A percentile compares a stretch with the other conserved stretches of the same genome.
Evolutionary conservation across 2,113 vertebrate genomes (phyloP).

Genomic region (Calyptommatus sinebrachiatus): DNA sequence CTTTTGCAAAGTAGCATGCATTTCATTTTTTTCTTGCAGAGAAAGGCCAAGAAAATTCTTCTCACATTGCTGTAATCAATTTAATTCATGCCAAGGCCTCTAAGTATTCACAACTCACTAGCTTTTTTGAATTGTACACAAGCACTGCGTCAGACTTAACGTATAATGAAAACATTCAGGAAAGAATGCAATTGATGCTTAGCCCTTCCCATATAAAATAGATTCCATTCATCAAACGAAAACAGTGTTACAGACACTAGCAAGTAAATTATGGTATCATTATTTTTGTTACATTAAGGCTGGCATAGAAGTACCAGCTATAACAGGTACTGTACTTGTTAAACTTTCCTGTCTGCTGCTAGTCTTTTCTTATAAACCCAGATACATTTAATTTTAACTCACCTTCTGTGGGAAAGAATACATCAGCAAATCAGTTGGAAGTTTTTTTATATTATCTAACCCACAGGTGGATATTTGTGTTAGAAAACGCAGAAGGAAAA

Average conservation of each 20-base stretch:
- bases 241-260: background rate
- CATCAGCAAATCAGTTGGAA: too few relatives aligned
- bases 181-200: conserved; percentile 5
- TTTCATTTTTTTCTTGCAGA: conserved; percentile 31
- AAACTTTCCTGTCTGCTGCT: background rate
- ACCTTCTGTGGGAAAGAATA: too few relatives aligned
- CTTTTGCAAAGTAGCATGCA: conserved; percentile 30
- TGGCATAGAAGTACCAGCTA: background rate
- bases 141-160: conserved; percentile 34
- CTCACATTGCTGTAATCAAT: conserved; percentile 53
- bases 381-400: too few relatives aligned
- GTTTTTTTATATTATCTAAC: too few relatives aligned
- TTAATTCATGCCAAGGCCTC: conserved; percentile 27
- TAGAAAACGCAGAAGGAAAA: too few relatives aligned
- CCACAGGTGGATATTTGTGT: too few relatives aligned
- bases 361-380: too few relatives aligned
- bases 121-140: conserved; percentile 45
- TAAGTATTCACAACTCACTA: conserved; percentile 33
- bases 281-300: conserved; percentile 18
- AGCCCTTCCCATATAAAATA: conserved; percentile 21
- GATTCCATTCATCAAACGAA: conserved; percentile 20
- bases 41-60: conserved; percentile 48
- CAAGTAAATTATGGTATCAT: conserved; percentile 3
- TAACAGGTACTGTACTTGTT: background rate
- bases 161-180: conserved; percentile 18